Conservation (phyloP, 2,113 vertebrate genomes). For the Zosterops borbonicus region DNA sequence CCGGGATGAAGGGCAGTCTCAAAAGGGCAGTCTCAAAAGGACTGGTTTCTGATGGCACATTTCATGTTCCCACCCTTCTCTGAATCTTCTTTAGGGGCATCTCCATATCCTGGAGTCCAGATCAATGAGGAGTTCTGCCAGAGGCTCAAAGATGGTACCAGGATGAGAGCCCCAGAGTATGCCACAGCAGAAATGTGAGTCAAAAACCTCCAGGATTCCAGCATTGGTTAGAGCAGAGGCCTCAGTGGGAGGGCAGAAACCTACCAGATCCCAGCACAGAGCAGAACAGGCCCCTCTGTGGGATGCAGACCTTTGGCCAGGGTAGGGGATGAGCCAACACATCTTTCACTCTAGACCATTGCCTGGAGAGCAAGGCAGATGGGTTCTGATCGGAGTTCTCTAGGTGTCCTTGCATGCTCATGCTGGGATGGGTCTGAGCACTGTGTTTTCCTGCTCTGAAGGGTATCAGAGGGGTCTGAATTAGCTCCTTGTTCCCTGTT, state of each 20-base stretch:
- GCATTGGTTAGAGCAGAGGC: neutral
- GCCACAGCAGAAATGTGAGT: slow-evolving; percentile 94
- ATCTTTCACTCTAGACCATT: neutral
- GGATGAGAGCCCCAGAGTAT: slow-evolving; percentile 93
- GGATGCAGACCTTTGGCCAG: neutral
- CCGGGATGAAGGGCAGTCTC: neutral
- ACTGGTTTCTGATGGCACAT: neutral
- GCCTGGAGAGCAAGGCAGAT: neutral
- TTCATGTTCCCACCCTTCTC: neutral
- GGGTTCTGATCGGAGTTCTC: neutral
- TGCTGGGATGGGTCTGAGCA: neutral
- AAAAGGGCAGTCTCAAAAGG: neutral
- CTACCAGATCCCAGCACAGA: neutral
- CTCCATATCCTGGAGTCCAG: slow-evolving; percentile 95
- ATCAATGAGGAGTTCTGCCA: slow-evolving; percentile 98
- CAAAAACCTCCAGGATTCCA: neutral
- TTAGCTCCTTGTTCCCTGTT: neutral
- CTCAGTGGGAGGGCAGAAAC: neutral
- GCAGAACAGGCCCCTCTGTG: neutral
- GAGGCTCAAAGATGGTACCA: slow-evolving; percentile 89
- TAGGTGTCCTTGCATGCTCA: neutral
- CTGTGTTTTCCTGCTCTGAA: neutral
- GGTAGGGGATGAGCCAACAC: neutral
- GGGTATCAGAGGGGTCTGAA: neutral
- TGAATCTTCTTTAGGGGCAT: slow-evolving; percentile 81